A percentile compares a stretch with the other conserved stretches of the same genome.
Evolutionary conservation across 2,797 vertebrate species (phyloP).

Genomic region (Phylloscopus collybita): DNA sequence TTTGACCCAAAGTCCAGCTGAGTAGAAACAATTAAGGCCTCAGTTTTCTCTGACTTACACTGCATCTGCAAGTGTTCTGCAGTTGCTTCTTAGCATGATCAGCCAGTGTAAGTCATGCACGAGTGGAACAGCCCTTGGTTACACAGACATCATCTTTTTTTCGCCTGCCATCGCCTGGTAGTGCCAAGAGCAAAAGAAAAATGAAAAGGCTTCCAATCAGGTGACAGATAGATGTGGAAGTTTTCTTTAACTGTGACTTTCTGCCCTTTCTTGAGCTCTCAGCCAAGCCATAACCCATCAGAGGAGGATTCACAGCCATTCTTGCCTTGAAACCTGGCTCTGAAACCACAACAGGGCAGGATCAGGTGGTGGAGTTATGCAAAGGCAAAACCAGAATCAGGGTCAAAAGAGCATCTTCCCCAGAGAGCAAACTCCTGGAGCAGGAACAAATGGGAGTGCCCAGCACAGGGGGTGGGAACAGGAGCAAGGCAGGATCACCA

Average conservation of each 20-base stretch:
- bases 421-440: background rate
- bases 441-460: background rate
- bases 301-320: background rate
- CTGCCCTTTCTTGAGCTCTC: background rate
- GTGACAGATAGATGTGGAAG: background rate
- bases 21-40: background rate
- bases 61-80: background rate
- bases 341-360: background rate
- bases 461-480: background rate
- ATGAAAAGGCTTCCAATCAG: background rate
- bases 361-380: background rate
- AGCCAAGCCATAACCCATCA: background rate
- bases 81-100: background rate
- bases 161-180: background rate
- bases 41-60: background rate
- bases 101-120: background rate
- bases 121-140: background rate
- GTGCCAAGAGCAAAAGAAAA: background rate
- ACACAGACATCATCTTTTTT: background rate
- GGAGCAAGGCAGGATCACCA: background rate
- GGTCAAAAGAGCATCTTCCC: background rate
- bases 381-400: background rate
- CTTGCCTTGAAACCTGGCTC: background rate
- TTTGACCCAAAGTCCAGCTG: background rate
- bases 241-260: background rate